A percentile compares a stretch with the other conserved stretches of the same genome.
Evolutionary conservation across 2,888 invertebrate species (phyloP).

Genomic region (Leptarthrus brevirostris): DNA sequence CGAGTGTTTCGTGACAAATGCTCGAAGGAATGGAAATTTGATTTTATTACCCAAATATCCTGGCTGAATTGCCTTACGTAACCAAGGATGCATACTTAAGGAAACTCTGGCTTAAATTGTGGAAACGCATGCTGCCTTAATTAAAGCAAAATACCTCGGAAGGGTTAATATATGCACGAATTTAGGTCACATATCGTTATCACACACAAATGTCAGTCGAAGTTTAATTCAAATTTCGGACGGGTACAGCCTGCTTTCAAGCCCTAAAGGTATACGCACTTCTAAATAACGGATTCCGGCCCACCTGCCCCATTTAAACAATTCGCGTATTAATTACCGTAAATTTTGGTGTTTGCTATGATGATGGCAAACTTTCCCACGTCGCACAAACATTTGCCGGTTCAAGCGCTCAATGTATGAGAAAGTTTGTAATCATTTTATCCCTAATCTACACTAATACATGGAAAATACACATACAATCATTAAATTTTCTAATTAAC

Average conservation of each 20-base stretch:
- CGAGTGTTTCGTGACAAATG: background rate
- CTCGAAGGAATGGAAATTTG: background rate
- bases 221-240: slow-evolving; percentile 17
- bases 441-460: background rate
- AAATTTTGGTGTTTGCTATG: slow-evolving; percentile 16
- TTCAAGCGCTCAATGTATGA: background rate
- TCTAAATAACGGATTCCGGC: background rate
- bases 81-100: slow-evolving; percentile 1
- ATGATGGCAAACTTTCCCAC: background rate
- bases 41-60: background rate
- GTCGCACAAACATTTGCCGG: background rate
- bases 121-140: slow-evolving; percentile 4
- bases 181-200: background rate
- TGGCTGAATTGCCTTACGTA: background rate
- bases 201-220: background rate
- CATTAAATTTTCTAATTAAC: slow-evolving; percentile 42
- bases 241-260: background rate
- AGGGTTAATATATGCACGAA: slow-evolving; percentile 9
- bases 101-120: background rate
- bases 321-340: slow-evolving; percentile 32
- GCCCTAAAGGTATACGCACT: background rate
- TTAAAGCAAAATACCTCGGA: slow-evolving; percentile 3
- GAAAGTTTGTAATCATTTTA: slow-evolving; percentile 11
- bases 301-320: slow-evolving; percentile 4
- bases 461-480: background rate